Percentiles rank a stretch among this genome's conserved stretches.
Conservation (phyloP, 1,140 invertebrate genomes). For the Euschistus heros region DNA sequence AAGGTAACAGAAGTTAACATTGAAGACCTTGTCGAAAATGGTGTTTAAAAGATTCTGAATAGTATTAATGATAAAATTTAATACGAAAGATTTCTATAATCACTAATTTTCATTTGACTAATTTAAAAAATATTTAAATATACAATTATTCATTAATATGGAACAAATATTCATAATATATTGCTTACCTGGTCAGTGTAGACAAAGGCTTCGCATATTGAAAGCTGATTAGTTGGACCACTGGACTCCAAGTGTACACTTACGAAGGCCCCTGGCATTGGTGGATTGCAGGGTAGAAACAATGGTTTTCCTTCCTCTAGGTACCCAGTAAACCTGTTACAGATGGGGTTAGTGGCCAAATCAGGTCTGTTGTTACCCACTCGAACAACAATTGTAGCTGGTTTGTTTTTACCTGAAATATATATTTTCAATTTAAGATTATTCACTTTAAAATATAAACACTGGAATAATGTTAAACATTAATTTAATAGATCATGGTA, state of each 20-base stretch:
- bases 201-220: constrained; percentile 91
- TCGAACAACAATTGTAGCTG: constrained; percentile 77
- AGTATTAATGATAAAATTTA: too few relatives aligned
- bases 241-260: constrained; percentile 74
- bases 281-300: constrained; percentile 85
- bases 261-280: constrained; percentile 90
- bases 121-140: too few relatives aligned
- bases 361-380: constrained; percentile 93
- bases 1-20: too few relatives aligned
- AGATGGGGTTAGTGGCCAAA: constrained; percentile 82
- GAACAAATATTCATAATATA: too few relatives aligned
- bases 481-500: too few relatives aligned
- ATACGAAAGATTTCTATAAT: too few relatives aligned
- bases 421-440: not conserved
- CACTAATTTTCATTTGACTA: too few relatives aligned
- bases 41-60: too few relatives aligned
- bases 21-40: too few relatives aligned
- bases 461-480: too few relatives aligned
- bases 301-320: constrained; percentile 83
- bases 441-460: too few relatives aligned
- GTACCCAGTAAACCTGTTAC: constrained; percentile 76
- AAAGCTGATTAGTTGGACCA: constrained; percentile 55
- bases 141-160: too few relatives aligned
- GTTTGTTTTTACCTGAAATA: constrained; percentile 47
- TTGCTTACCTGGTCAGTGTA: constrained; percentile 74